These are phyloP conservation scores for Bombus sibiricus DNA, from an alignment of 1,140 invertebrate species.

Conservation along the genomic window DNA sequence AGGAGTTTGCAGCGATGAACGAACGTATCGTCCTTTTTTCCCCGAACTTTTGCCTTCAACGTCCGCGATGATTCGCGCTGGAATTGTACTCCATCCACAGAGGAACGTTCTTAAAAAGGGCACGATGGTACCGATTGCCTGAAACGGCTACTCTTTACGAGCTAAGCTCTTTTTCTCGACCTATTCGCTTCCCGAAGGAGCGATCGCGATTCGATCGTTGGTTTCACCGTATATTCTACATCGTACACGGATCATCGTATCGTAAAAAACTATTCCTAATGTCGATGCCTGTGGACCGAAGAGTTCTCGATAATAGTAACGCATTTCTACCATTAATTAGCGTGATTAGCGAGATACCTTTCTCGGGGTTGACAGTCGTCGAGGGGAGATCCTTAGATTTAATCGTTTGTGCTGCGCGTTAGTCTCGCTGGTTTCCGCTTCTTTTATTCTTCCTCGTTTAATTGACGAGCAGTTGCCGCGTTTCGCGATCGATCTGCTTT, in stretches of 20 bases:
- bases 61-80: background rate
- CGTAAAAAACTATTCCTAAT: constrained; percentile 56
- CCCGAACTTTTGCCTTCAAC: background rate
- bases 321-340: constrained; percentile 19
- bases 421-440: background rate
- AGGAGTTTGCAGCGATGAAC: background rate
- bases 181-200: background rate
- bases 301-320: constrained; percentile 13
- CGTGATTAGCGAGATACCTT: constrained; percentile 29
- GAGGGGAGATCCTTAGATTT: constrained; percentile 11
- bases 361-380: background rate
- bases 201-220: background rate
- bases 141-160: background rate
- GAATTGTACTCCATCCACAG: background rate
- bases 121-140: background rate
- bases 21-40: background rate
- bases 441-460: constrained; percentile 19
- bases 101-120: constrained; percentile 2
- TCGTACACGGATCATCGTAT: constrained; percentile 2
- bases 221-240: background rate
- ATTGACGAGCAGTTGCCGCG: constrained; percentile 45
- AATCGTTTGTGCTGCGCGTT: constrained; percentile 21
- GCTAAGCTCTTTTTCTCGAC: background rate
- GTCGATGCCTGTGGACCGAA: background rate
- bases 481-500: constrained; percentile 27